Evolutionary conservation across 2,888 invertebrate genomes (phyloP).

Genomic region (Drosophila nigritarsus): DNA sequence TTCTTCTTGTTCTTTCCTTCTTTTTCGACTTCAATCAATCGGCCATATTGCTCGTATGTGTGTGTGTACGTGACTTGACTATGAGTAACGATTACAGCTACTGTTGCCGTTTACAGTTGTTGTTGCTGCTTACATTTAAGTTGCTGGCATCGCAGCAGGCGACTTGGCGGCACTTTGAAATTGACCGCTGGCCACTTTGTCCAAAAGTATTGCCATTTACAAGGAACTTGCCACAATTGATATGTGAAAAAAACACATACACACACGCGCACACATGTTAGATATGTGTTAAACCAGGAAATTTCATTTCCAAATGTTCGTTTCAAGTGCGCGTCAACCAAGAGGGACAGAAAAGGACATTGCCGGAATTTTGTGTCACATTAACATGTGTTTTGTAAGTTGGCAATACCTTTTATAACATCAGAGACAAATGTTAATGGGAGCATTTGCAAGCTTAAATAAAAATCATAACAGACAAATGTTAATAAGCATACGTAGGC

Average conservation of each 20-base stretch:
- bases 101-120: constrained; percentile 19
- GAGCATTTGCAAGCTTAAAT: not conserved
- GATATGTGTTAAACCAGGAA: constrained; percentile 36
- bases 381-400: not conserved
- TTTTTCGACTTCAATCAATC: constrained; percentile 57
- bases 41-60: constrained; percentile 57
- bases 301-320: constrained; percentile 20
- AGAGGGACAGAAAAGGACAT: not conserved
- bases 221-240: constrained; percentile 51
- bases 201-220: constrained; percentile 45
- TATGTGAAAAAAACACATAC: constrained; percentile 42
- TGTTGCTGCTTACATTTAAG: constrained; percentile 39
- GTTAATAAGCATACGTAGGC: not conserved
- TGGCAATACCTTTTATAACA: no score
- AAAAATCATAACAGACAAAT: not conserved
- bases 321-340: constrained; percentile 19
- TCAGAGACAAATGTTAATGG: not conserved
- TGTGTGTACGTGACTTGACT: constrained; percentile 67
- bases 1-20: constrained; percentile 3
- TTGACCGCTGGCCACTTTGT: constrained; percentile 52
- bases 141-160: constrained; percentile 52
- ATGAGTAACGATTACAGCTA: constrained; percentile 24
- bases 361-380: not conserved
- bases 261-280: constrained; percentile 32
- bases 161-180: constrained; percentile 59